Evolutionary conservation across 1,140 invertebrate genomes (phyloP).

Genomic region (Drosophila saltans): DNA sequence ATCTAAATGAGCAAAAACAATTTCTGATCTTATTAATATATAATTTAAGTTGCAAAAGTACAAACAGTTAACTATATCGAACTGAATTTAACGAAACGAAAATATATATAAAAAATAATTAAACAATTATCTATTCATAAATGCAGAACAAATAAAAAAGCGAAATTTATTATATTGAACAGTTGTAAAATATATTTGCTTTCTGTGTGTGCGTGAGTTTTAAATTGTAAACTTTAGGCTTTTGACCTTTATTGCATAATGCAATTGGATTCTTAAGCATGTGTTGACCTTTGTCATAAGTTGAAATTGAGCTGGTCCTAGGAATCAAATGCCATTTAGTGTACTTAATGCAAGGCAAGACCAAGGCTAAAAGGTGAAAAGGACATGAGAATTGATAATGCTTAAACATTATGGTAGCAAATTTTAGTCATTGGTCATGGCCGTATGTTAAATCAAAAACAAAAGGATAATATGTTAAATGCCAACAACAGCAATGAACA

Average conservation of each 20-base stretch:
- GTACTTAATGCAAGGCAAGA: neutral
- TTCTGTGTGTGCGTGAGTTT: neutral
- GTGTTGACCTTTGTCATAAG: neutral
- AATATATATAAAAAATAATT: too few relatives aligned
- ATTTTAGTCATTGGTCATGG: neutral
- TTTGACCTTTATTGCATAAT: neutral
- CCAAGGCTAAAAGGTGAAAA: neutral
- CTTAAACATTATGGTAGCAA: conserved; percentile 1
- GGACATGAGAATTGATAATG: neutral
- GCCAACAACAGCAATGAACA: conserved; percentile 3
- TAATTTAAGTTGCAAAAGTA: too few relatives aligned
- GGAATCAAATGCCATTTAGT: neutral
- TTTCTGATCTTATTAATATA: too few relatives aligned
- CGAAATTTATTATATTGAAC: too few relatives aligned
- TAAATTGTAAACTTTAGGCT: neutral
- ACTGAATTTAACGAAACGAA: too few relatives aligned
- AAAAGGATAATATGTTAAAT: conserved; percentile 9
- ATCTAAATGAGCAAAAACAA: too few relatives aligned
- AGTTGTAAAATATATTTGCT: too few relatives aligned
- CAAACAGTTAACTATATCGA: too few relatives aligned
- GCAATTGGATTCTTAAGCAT: neutral
- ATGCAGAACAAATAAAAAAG: too few relatives aligned
- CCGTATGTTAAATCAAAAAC: neutral
- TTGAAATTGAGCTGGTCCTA: neutral
- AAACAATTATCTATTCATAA: too few relatives aligned